A percentile compares a stretch with the other conserved stretches of the same genome.
These are phyloP conservation scores for Perognathus longimembris DNA, from an alignment of 2,113 vertebrate species.

Conservation along the genomic window DNA sequence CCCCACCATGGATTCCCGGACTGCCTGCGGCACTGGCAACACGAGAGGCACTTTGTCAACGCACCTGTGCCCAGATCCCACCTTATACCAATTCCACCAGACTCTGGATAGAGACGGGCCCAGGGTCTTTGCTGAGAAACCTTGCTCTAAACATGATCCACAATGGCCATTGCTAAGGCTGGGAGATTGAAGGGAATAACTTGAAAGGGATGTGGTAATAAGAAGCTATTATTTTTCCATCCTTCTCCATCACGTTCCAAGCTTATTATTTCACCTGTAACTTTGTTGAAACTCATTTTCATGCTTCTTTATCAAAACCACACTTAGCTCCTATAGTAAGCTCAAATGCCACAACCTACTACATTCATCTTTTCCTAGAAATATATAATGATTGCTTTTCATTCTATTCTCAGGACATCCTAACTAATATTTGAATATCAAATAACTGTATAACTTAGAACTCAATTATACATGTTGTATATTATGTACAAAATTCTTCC, in stretches of 20 bases:
- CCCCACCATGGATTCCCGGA: background rate
- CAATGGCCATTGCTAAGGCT: background rate
- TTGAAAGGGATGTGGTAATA: background rate
- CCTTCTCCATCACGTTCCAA: too few relatives aligned
- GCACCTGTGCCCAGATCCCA: too few relatives aligned
- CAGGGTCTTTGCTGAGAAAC: background rate
- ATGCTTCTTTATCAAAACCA: too few relatives aligned
- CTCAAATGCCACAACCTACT: too few relatives aligned
- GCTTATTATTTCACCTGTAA: too few relatives aligned
- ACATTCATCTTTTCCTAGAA: too few relatives aligned
- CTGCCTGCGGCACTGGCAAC: background rate
- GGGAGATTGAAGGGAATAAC: background rate
- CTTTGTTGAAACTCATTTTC: too few relatives aligned
- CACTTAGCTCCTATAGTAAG: too few relatives aligned
- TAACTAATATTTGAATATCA: too few relatives aligned
- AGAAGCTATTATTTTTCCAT: background rate
- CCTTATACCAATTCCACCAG: background rate
- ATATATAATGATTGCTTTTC: too few relatives aligned
- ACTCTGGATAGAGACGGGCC: background rate
- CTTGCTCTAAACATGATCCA: background rate
- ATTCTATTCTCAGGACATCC: too few relatives aligned
- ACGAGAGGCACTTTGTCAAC: background rate
- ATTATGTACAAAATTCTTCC: conserved; percentile 4
- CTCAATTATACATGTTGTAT: background rate
- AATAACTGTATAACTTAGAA: background rate